A percentile compares a stretch with the other conserved stretches of the same genome.
These are phyloP conservation scores for Miichthys miiuy DNA, from an alignment of 2,797 vertebrate genomes.

Conservation along the genomic window DNA sequence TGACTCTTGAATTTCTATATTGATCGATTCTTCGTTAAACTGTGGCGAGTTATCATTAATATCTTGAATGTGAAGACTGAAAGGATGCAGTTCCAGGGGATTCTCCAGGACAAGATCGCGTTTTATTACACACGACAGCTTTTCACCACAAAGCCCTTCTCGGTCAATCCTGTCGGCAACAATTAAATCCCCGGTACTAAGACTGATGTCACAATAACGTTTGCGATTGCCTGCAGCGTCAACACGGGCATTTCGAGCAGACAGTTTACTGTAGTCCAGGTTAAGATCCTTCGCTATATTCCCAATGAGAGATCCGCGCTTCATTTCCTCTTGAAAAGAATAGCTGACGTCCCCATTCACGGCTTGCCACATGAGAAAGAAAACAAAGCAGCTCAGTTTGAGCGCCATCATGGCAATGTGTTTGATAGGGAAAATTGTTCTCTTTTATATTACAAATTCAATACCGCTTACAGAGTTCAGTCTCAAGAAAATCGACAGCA, in stretches of 20 bases:
- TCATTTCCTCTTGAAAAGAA: constrained; percentile 47
- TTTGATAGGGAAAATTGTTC: not conserved
- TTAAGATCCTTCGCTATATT: constrained; percentile 74
- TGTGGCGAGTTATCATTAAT: no score
- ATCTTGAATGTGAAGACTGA: no score
- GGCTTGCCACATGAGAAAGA: constrained; percentile 6
- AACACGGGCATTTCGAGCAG: constrained; percentile 60
- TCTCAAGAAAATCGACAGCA: not conserved
- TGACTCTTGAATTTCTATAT: no score
- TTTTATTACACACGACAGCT: constrained; percentile 71
- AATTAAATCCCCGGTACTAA: constrained; percentile 66
- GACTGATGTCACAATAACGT: constrained; percentile 67
- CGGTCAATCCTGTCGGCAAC: constrained; percentile 75
- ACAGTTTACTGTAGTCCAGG: constrained; percentile 30
- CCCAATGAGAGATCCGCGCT: constrained; percentile 48
- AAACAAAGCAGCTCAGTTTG: not conserved
- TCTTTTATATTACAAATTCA: not conserved
- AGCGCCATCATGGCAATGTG: constrained; percentile 9
- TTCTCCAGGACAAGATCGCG: constrained; percentile 83
- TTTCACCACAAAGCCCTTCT: constrained; percentile 74
- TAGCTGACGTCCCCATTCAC: constrained; percentile 48
- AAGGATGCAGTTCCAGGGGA: constrained; percentile 74
- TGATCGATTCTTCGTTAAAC: no score
- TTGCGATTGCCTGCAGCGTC: constrained; percentile 48
- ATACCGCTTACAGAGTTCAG: rapidly evolving